phyloP scores from a whole-genome alignment of 2,888 invertebrate species.

The Kryphioiulus occultus region DNA sequence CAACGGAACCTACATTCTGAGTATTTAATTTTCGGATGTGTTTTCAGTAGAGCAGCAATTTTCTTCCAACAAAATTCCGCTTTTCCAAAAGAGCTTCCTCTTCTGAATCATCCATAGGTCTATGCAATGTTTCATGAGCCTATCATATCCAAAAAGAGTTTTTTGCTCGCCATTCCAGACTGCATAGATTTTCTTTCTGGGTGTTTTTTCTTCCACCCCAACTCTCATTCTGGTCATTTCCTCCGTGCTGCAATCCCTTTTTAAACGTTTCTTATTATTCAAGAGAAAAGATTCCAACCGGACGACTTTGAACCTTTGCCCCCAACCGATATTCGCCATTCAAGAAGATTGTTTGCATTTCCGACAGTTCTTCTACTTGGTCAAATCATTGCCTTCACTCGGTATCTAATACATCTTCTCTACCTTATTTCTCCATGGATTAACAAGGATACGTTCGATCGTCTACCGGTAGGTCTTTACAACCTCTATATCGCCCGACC shows the following conservation, averaged over 20 bases:
- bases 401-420: neutral
- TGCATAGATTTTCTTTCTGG: neutral
- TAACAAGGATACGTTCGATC: neutral
- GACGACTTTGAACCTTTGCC: neutral
- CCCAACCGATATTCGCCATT: neutral
- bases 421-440: constrained; percentile 20
- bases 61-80: neutral
- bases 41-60: constrained; percentile 16
- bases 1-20: neutral
- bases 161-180: neutral
- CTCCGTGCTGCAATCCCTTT: neutral
- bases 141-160: neutral
- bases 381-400: constrained; percentile 22
- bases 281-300: constrained; percentile 9
- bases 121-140: neutral
- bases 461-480: too few relatives aligned
- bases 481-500: neutral
- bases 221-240: constrained; percentile 14
- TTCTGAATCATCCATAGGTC: neutral
- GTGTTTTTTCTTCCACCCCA: neutral
- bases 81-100: neutral
- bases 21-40: neutral
- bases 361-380: constrained; percentile 26
- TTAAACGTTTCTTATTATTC: constrained; percentile 20
- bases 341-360: constrained; percentile 18